These are phyloP conservation scores for Hafferia zeledoni DNA, from an alignment of 2,797 vertebrate genomes.

Conservation along the genomic window DNA sequence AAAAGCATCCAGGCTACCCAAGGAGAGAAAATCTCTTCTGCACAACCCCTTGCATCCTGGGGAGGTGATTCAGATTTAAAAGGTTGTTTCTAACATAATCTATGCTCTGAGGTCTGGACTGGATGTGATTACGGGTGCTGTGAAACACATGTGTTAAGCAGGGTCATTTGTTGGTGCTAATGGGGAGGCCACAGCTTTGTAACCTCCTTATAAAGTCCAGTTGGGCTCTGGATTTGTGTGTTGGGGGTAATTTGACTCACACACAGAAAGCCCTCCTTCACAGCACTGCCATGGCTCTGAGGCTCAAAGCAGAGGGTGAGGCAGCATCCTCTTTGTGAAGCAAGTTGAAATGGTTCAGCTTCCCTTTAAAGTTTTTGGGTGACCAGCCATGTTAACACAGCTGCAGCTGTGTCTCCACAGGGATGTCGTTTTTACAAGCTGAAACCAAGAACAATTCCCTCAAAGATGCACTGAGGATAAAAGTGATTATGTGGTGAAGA, in stretches of 20 bases:
- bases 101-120: neutral
- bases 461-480: constrained; percentile 14
- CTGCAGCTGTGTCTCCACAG: constrained; percentile 39
- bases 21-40: neutral
- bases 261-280: neutral
- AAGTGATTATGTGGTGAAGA: neutral
- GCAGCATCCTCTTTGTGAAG: neutral
- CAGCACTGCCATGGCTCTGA: neutral
- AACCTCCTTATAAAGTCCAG: neutral
- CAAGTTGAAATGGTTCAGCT: neutral
- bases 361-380: constrained; percentile 22
- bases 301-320: neutral
- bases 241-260: neutral
- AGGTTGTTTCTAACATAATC: neutral
- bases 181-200: neutral
- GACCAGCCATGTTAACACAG: neutral
- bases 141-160: fast-evolving
- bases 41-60: neutral
- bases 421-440: constrained; percentile 6
- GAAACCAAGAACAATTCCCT: constrained; percentile 23
- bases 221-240: neutral
- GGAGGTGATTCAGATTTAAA: neutral
- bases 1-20: neutral
- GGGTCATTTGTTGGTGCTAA: neutral
- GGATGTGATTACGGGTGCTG: neutral